Evolutionary conservation across 2,113 vertebrate species (phyloP).

Genomic region (Sinocyclocheilus rhinocerous): DNA sequence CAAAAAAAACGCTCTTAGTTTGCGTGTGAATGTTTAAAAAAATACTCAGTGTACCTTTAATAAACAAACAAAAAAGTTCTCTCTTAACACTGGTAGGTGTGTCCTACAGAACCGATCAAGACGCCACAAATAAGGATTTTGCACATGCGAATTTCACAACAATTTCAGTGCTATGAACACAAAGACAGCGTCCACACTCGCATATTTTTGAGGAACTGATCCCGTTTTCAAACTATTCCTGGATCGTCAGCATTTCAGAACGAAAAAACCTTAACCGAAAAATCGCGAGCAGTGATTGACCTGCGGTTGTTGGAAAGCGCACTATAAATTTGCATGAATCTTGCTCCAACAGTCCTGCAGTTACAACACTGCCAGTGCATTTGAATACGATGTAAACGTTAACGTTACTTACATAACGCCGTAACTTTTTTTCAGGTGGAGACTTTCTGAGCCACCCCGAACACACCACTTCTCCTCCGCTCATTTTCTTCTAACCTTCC

Average conservation of each 20-base stretch:
- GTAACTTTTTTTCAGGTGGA: slow-evolving; percentile 97
- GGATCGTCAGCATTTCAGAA: neutral
- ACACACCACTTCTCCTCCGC: slow-evolving; percentile 92
- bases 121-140: neutral
- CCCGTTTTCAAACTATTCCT: neutral
- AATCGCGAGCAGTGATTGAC: neutral
- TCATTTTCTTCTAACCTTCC: slow-evolving; percentile 76
- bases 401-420: slow-evolving; percentile 95
- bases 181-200: neutral
- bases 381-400: slow-evolving; percentile 58
- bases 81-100: neutral
- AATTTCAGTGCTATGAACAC: neutral
- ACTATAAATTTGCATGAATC: slow-evolving; percentile 33
- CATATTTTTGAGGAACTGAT: neutral
- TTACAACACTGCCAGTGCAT: neutral
- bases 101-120: neutral
- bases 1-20: neutral
- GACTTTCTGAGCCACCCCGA: slow-evolving; percentile 96
- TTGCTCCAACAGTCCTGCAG: neutral
- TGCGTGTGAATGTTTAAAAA: neutral
- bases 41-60: too few relatives aligned
- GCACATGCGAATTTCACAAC: slow-evolving; percentile 18
- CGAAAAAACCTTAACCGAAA: neutral
- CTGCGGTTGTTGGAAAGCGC: slow-evolving; percentile 34
- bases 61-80: neutral